A percentile compares a stretch with the other conserved stretches of the same genome.
Conservation (phyloP, 2,888 invertebrate genomes). For the Caenorhabditis sp. region DNA sequence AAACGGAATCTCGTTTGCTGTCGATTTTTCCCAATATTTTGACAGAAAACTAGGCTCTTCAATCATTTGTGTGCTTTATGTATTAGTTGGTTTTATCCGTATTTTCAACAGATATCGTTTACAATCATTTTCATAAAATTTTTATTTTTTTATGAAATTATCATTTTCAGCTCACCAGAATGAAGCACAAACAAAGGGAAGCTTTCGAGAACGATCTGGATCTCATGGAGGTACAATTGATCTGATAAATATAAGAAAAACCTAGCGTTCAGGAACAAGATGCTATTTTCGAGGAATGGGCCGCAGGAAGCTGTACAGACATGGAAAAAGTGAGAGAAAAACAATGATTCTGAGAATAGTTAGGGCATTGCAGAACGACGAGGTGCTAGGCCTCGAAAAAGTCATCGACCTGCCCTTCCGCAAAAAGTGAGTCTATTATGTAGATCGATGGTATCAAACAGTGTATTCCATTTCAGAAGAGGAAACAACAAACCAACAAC, state of each 20-base stretch:
- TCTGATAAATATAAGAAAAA: background rate
- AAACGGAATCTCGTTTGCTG: constrained; percentile 43
- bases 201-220: background rate
- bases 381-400: constrained; percentile 2
- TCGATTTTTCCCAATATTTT: constrained; percentile 7
- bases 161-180: too few relatives aligned
- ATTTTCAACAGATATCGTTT: too few relatives aligned
- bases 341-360: too few relatives aligned
- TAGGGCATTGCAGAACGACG: too few relatives aligned
- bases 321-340: background rate
- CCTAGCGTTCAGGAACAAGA: constrained; percentile 13
- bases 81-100: too few relatives aligned
- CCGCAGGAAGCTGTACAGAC: constrained; percentile 8
- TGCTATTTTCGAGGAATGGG: constrained; percentile 43
- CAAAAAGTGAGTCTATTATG: constrained; percentile 3
- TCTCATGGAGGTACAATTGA: background rate
- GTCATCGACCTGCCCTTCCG: background rate
- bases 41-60: too few relatives aligned
- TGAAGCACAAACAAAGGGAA: too few relatives aligned
- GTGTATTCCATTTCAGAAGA: constrained; percentile 16
- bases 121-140: background rate
- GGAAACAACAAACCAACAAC: constrained; percentile 40
- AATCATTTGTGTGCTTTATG: too few relatives aligned
- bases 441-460: background rate
- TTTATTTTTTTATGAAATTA: background rate